Base-by-base conservation (phyloP, 2,888 invertebrate genomes). In the Cantharis nigra region DNA sequence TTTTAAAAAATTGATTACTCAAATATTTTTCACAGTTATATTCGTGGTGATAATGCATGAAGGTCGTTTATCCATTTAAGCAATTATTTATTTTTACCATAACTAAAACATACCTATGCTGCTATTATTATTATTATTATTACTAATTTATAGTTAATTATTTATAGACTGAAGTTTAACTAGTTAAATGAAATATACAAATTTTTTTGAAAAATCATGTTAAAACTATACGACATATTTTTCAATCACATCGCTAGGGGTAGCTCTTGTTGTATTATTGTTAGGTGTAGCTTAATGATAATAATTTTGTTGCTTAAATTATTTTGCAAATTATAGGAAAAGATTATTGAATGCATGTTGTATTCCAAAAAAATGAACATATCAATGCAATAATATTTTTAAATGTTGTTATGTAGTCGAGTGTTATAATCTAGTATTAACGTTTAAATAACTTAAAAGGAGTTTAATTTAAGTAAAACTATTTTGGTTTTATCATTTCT, bases 371-470 rank as follows among this genome's bases (percentile, higher is more conserved):
- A 70, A 28, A 33, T 33, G 70, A 76, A 78, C 78, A 78, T 78
- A 78, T 78, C 78, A 76, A 76, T 73, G 78, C 72, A 76, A 76
- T 78, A 78, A 76, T 71, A 33, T 33, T 33, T 76, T 70, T 75
- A 23, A 74, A 75, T 75, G 71, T 78, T 71, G 72, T 75, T 78
- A 71, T 33, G 33, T 72, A 72, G 75, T 75, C 72, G 30, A 75
- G 33, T 75, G 70, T 78, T 72, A 72, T 64, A 67, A 73, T 33
- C 65, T 65, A 65, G 65, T 65, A 65, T 65, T 65, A 65, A 65
- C 16, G 23, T 18, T 65, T 20, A 23, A 65, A 65, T 65, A 65
- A 65, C 18, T 65, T 18, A 65, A 65, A 33, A 33, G 5, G 13
- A n/a, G 11, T 3, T 33, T 33, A 33, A 33, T 33, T 33, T 33